Base-by-base conservation (phyloP, 2,888 invertebrate species). In the Acanthosoma haemorrhoidale region DNA sequence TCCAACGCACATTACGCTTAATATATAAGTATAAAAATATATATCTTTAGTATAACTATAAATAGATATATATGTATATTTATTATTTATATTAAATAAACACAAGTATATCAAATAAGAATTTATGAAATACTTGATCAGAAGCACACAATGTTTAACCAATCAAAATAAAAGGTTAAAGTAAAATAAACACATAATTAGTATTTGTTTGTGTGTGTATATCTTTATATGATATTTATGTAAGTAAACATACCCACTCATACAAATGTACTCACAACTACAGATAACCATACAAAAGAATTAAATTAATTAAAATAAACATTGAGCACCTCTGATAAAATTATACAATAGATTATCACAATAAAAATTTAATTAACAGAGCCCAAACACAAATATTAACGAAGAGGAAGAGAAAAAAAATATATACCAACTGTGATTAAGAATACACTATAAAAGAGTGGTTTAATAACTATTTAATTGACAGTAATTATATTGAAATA, bases 11-110 rank as follows among this genome's bases (percentile, higher is more conserved):
- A 51, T 25, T 51, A 51, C 21, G 51, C 51, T 51, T 43, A 51
- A 51, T 51, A n/a, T 51, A 51, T 25, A 51, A 51, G 51, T 51
- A 51, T 25, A 51, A 51, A 51, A 51, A 51, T 51, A 51, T n/a
- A n/a, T 51, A 51, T 51, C 13, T 51, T 25, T 51, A 16, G 25
- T 51, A 25, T 51, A 51, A 51, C 51, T 51, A 51, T 25, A 51
- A 5, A 51, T 51, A 51, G 51, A 51, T 51, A 51, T 25, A 51
- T n/a, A 51, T 51, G 25, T 21, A 21, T 51, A 51, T 25, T 13
- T 8, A 25, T 51, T 51, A 11, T n/a, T n/a, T n/a, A 25, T 51
- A 13, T 25, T 51, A 16, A 51, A n/a, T 51, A 21, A 21, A 43
- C 13, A 25, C 6, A 51, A 51, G 25, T 11, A 25, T 11, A 25